phyloP scores from a whole-genome alignment of 1,140 invertebrate species.

The Copidosoma floridanum region DNA sequence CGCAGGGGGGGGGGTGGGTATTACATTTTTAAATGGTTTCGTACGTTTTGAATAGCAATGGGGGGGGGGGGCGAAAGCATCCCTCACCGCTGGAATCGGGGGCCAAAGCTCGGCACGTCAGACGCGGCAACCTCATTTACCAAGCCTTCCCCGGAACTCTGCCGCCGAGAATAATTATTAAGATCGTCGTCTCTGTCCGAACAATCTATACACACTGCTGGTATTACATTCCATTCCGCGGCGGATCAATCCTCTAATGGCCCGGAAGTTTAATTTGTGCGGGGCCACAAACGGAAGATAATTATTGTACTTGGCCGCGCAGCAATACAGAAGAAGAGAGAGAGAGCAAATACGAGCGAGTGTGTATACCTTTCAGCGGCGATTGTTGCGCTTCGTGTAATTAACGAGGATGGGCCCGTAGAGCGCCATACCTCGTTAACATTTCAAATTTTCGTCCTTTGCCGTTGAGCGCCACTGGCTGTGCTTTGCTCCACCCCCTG shows the following conservation, averaged over 20 bases:
- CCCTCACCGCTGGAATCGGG: slow-evolving; percentile 9
- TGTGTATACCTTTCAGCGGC: no score
- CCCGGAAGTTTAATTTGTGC: slow-evolving; percentile 48
- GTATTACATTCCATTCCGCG: slow-evolving; percentile 53
- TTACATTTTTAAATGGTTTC: slow-evolving; percentile 59
- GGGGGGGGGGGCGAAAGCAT: slow-evolving; percentile 25
- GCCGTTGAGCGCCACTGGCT: not conserved
- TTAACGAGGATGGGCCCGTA: slow-evolving; percentile 12
- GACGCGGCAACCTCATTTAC: slow-evolving; percentile 50
- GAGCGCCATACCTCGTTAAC: slow-evolving; percentile 18
- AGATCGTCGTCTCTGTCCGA: slow-evolving; percentile 35
- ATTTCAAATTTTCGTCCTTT: slow-evolving; percentile 15
- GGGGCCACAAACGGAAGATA: slow-evolving; percentile 37
- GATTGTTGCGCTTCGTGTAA: slow-evolving; percentile 3
- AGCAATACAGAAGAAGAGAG: slow-evolving; percentile 12
- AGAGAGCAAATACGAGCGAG: not conserved
- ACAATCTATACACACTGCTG: slow-evolving; percentile 34
- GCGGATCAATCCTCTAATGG: slow-evolving; percentile 52
- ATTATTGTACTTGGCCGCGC: slow-evolving; percentile 18
- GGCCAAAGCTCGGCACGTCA: slow-evolving; percentile 43
- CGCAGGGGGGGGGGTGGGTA: slow-evolving; percentile 35
- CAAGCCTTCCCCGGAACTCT: slow-evolving; percentile 48
- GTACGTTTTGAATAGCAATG: slow-evolving; percentile 57
- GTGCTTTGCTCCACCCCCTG: no score
- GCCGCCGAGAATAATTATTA: slow-evolving; percentile 55